These are phyloP conservation scores for Corythornis cristatus DNA, from an alignment of 2,113 vertebrate species.

Conservation along the genomic window DNA sequence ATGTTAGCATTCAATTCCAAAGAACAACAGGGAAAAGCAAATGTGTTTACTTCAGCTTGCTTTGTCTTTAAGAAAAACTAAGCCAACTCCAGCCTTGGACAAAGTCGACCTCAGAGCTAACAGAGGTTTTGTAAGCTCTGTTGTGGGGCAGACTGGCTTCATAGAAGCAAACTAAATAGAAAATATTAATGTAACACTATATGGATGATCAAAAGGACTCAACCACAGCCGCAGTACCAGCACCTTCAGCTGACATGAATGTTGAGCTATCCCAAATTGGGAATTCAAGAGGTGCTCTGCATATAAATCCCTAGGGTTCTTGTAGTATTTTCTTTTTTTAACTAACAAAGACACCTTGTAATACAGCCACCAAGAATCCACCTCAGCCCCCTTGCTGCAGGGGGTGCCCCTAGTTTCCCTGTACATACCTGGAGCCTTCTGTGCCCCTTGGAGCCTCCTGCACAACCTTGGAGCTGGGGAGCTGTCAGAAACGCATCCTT, in stretches of 20 bases:
- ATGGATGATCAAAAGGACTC: background rate
- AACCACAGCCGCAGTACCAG: background rate
- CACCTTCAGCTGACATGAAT: background rate
- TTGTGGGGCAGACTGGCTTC: rapidly evolving
- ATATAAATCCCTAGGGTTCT: background rate
- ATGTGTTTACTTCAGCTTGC: background rate
- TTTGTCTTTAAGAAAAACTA: background rate
- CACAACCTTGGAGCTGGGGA: background rate
- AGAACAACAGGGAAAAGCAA: background rate
- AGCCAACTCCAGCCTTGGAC: background rate
- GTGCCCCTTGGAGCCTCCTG: background rate
- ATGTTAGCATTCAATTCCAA: background rate
- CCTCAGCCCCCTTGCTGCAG: rapidly evolving
- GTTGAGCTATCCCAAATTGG: background rate
- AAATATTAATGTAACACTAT: background rate
- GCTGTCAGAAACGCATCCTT: background rate
- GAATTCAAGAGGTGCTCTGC: background rate
- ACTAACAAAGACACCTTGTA: background rate
- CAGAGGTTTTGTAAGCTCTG: background rate
- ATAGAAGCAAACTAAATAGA: background rate
- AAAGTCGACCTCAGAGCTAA: background rate
- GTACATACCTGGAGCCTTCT: background rate
- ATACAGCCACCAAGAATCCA: rapidly evolving
- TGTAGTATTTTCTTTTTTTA: background rate
- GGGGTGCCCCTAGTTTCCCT: background rate